phyloP scores from a whole-genome alignment of 2,113 vertebrate species.

The Spilogale gracilis region DNA sequence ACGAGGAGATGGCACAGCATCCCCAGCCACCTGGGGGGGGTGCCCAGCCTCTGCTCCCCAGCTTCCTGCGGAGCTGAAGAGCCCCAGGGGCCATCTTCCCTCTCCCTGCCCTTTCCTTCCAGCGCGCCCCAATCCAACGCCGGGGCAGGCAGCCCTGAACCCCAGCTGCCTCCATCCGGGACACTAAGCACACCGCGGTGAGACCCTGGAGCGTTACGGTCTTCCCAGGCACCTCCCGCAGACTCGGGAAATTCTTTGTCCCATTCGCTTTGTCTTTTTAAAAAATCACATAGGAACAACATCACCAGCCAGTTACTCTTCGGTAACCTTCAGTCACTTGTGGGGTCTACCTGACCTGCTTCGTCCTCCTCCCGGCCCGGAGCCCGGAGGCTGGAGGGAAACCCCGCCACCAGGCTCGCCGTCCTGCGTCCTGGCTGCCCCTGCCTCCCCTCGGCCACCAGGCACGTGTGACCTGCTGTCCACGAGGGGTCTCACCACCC shows the following conservation, averaged over 20 bases:
- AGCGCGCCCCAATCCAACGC: background rate
- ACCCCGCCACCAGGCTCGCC: background rate
- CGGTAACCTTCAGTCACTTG: background rate
- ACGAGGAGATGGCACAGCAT: background rate
- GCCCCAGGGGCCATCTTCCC: background rate
- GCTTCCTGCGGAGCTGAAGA: background rate
- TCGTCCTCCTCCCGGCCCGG: too few species aligned
- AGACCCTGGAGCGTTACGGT: background rate
- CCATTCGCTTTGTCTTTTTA: background rate
- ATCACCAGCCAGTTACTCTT: background rate
- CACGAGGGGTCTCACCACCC: background rate
- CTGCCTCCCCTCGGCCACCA: background rate
- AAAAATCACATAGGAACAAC: background rate
- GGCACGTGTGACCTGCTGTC: background rate
- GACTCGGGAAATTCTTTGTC: background rate
- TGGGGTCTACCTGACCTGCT: background rate
- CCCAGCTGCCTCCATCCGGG: background rate
- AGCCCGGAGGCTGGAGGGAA: background rate
- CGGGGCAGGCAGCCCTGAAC: background rate
- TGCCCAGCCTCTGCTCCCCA: background rate
- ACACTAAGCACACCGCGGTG: background rate
- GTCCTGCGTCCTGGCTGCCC: background rate
- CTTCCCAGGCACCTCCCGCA: background rate
- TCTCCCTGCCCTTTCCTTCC: background rate
- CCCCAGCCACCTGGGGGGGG: background rate